Evolutionary conservation across 2,113 vertebrate genomes (phyloP).

Genomic region (Columba livia): DNA sequence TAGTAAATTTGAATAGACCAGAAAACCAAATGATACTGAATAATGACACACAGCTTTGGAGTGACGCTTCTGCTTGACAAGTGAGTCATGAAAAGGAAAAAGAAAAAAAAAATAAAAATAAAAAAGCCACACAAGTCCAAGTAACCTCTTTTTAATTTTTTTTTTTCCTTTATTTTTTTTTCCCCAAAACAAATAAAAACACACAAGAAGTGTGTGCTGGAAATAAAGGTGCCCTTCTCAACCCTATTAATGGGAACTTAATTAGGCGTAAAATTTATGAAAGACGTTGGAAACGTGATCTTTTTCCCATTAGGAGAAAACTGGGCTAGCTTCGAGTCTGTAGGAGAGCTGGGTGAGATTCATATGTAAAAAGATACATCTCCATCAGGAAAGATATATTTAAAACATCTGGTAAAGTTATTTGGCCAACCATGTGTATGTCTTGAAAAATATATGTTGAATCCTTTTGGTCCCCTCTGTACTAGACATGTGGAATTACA

Average conservation of each 20-base stretch:
- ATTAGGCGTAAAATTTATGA: not conserved
- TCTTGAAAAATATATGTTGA: not conserved
- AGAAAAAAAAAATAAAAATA: not conserved
- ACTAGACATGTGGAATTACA: not conserved
- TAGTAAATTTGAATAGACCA: not conserved
- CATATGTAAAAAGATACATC: not conserved
- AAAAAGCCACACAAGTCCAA: not conserved
- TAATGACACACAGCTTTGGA: not conserved
- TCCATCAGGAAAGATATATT: constrained; percentile 27
- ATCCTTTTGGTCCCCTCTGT: not conserved
- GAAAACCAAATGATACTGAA: not conserved
- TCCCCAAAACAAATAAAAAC: not conserved
- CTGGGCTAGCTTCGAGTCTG: not conserved
- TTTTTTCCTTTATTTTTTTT: too few relatives aligned
- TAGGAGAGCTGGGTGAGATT: constrained; percentile 8
- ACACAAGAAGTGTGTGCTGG: not conserved
- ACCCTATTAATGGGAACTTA: not conserved
- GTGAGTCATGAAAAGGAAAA: not conserved
- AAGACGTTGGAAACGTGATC: not conserved
- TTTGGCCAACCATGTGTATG: not conserved
- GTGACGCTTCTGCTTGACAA: not conserved
- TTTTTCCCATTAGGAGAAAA: not conserved
- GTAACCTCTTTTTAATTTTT: not conserved
- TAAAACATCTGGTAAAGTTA: constrained; percentile 36
- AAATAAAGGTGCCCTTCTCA: not conserved